Evolutionary conservation across 2,888 invertebrate genomes (phyloP), one percentile per base, ranked within the genome.

Genomic region (Dexiosoma caninum): DNA sequence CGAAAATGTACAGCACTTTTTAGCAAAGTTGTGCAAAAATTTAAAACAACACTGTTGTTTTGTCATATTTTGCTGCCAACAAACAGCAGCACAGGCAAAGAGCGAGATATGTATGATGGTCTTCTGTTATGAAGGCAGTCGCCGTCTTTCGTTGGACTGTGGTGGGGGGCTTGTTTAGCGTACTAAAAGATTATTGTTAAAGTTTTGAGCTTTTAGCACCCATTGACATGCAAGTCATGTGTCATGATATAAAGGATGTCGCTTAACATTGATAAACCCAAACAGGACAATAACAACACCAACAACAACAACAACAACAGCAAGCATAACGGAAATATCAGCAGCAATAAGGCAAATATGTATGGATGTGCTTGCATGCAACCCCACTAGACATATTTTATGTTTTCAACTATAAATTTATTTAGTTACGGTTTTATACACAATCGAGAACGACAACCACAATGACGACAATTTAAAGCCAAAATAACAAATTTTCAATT

Each of bases 191-290:
- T 81, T 81, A 81, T 81, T 81, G 81, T 81, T 77, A 81, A 81
- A 81, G 75, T 82, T 82, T 78, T 82, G 81, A 78, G 78, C 81
- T 82, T 67, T 82, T 78, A 82, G 83, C 78, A 75, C 84, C 84
- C 83, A 86, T 87, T 87, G 85, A 84, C 85, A 87, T 87, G 85
- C 87, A 86, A 85, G 86, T 87, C 87, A 83, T 86, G 84, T 72
- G 78, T 85, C 84, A 85, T 85, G 83, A 76, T 83, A 85, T 84
- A 86, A 85, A 86, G 88, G 88, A 85, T 85, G 86, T 78, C 85
- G 86, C 85, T 88, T 88, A 86, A 85, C 86, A 86, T 83, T 86
- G 86, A 85, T 85, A 86, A 85, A 84, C 86, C 83, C 72, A 77
- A 69, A 62, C 72, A 81, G 70, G 75, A 75, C 60, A 77, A 69